phyloP scores from a whole-genome alignment of 2,113 vertebrate genomes.

The Elaphurus davidianus region DNA sequence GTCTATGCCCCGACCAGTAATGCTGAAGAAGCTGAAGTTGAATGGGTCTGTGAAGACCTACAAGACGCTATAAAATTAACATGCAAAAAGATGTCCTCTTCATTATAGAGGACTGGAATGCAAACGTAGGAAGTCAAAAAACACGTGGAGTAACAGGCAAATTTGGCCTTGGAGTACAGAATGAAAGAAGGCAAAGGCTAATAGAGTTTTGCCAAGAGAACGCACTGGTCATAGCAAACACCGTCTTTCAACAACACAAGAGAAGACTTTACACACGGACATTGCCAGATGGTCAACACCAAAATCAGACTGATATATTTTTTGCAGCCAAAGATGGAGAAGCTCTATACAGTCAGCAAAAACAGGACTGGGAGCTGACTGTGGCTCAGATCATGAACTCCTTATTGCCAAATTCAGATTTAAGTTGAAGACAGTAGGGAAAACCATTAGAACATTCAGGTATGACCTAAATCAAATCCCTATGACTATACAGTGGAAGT shows the following conservation, averaged over 20 bases:
- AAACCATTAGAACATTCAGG: not conserved
- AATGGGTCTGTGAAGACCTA: not conserved
- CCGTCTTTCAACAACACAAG: not conserved
- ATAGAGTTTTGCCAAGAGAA: not conserved
- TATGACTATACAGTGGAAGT: not conserved
- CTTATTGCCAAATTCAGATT: not conserved
- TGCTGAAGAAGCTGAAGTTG: not conserved
- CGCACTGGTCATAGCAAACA: not conserved
- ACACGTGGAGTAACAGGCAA: not conserved
- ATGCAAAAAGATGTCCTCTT: not conserved
- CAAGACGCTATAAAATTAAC: not conserved
- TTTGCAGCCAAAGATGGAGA: not conserved
- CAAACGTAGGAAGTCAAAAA: not conserved
- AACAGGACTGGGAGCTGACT: not conserved
- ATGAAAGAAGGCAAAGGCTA: not conserved
- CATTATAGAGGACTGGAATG: not conserved
- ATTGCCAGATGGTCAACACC: not conserved
- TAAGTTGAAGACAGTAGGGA: not conserved
- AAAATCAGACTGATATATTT: not conserved
- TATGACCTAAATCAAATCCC: not conserved
- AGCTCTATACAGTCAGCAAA: not conserved
- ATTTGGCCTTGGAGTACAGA: not conserved
- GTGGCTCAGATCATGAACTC: not conserved
- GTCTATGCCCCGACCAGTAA: not conserved
- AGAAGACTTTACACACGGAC: not conserved